Conservation (phyloP, 1,140 invertebrate species). For the Vollenhovia emeryi region DNA sequence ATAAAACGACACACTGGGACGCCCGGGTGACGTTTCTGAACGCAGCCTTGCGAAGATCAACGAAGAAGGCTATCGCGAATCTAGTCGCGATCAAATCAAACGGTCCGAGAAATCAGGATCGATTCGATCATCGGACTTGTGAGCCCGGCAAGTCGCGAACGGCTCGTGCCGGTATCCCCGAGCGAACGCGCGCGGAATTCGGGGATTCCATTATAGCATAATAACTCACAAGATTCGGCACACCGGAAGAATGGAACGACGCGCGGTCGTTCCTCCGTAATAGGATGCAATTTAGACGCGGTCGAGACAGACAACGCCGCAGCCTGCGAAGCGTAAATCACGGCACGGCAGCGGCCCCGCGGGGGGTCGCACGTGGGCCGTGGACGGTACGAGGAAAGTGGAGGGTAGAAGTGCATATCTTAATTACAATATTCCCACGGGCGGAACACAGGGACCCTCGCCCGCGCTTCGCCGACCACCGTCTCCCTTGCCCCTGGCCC, state of each 20-base stretch:
- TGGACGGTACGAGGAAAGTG: slow-evolving; percentile 64
- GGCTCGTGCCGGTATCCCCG: not conserved
- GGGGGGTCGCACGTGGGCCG: not conserved
- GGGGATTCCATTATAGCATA: slow-evolving; percentile 26
- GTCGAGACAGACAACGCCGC: slow-evolving; percentile 73
- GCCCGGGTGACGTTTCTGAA: too few relatives aligned
- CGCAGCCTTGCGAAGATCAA: too few relatives aligned
- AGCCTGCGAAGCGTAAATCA: slow-evolving; percentile 75
- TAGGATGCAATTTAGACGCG: slow-evolving; percentile 74
- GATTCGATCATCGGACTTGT: too few relatives aligned
- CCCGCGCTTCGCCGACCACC: slow-evolving; percentile 62
- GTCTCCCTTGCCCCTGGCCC: not conserved
- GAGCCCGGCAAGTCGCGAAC: not conserved
- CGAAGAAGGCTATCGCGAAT: too few relatives aligned
- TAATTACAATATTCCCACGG: slow-evolving; percentile 81
- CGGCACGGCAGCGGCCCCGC: slow-evolving; percentile 21
- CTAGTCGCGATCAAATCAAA: too few relatives aligned
- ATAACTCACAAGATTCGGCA: slow-evolving; percentile 36
- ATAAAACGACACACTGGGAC: too few relatives aligned
- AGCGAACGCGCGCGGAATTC: not conserved
- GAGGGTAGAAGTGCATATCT: slow-evolving; percentile 78
- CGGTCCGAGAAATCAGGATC: too few relatives aligned
- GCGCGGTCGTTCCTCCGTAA: slow-evolving; percentile 47
- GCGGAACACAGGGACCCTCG: slow-evolving; percentile 72
- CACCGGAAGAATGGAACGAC: slow-evolving; percentile 38